Evolutionary conservation across 2,888 invertebrate genomes (phyloP), one percentile per base, ranked within the genome.

Genomic region (Stenodema calcarata): DNA sequence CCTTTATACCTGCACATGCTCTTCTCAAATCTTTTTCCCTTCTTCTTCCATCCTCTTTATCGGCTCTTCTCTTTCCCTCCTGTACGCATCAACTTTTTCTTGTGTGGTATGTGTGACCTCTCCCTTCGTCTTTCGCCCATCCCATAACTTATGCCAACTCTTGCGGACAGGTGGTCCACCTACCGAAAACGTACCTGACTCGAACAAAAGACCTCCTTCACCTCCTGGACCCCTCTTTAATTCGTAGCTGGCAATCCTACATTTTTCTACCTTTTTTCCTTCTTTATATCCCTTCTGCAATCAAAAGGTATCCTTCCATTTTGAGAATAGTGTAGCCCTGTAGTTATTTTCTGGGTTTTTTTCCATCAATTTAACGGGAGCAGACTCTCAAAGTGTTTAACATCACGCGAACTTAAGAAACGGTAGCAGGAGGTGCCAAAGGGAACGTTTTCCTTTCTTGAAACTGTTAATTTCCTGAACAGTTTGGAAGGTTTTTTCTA

Each of bases 121-220:
- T 42, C 27, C 76, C 47, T 75, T 41, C 62, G 28, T 75, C 84
- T 23, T 6, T 12, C n/a, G n/a, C n/a, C 50, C 28, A 1, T 79
- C 79, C 73, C 44, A 87, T 87, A 87, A 87, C 87, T 87, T 87
- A 87, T 82, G 86, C 87, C 86, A 86, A 87, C 76, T 86, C 82
- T 44, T 86, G 86, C 80, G 83, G 87, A 86, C 87, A 87, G 87
- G 87, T 87, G 87, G 87, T 69, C 50, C 23, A 27, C 70, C 69
- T 82, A 82, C 78, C 47, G 42, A 41, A 73, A 41, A 44, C 44
- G 18, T 78, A 78, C 73, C 73, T 82, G 75, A 16, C 42, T 62
- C 50, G 81, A 28, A 62, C 82, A 82, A 84, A 78, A 87, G 69
- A 73, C 27, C 84, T 70, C 84, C 73, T 83, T 85, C 7, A 70